Percentiles rank a stretch among this genome's conserved stretches.
These are phyloP conservation scores for Amazona vittata DNA, from an alignment of 2,113 vertebrate species.

Conservation along the genomic window DNA sequence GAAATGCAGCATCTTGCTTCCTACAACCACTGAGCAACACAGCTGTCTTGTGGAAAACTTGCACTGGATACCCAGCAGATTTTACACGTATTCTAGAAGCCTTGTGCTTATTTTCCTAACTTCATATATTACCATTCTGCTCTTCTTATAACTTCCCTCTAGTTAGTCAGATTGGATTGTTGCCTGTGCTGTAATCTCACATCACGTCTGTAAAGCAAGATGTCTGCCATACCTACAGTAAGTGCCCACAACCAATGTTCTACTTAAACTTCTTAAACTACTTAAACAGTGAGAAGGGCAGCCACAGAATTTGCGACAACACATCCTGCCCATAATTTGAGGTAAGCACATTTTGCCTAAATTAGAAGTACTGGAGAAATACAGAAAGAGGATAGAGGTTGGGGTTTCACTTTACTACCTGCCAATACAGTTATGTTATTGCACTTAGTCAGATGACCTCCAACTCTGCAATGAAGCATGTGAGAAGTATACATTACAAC, in stretches of 20 bases:
- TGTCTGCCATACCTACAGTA: background rate
- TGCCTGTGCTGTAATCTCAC: background rate
- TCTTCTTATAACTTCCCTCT: background rate
- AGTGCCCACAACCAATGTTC: background rate
- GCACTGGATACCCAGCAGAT: background rate
- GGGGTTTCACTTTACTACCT: background rate
- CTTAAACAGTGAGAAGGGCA: background rate
- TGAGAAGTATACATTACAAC: background rate
- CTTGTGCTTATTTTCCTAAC: background rate
- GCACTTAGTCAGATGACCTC: background rate
- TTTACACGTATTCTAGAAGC: background rate
- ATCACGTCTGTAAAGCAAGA: background rate
- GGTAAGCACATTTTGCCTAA: background rate
- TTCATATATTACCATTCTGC: background rate
- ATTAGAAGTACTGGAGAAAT: background rate
- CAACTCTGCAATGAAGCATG: background rate
- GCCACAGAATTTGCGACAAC: background rate
- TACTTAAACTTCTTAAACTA: background rate
- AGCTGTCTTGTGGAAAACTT: background rate
- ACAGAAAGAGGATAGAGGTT: background rate
- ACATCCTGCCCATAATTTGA: background rate
- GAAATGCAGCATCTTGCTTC: background rate
- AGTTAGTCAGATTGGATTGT: background rate
- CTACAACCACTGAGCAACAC: background rate
- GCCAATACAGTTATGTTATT: background rate